Conservation (phyloP, 2,888 invertebrate genomes). For the Lasioglossum calceatum region DNA sequence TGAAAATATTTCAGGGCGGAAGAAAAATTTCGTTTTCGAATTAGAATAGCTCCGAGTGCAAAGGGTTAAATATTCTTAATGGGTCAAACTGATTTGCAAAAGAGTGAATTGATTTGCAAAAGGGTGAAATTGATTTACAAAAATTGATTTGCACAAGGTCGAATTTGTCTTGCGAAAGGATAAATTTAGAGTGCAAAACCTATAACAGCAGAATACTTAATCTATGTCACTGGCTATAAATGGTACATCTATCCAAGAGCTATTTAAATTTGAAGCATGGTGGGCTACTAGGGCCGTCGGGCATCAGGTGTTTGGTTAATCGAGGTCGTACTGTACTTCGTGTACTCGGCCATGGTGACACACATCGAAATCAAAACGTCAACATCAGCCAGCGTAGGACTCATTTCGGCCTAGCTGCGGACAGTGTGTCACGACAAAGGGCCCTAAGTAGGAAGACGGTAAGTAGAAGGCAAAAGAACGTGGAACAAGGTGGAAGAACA, state of each 20-base stretch:
- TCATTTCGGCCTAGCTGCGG: background rate
- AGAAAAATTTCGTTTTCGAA: no score
- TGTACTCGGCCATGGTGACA: background rate
- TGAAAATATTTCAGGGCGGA: no score
- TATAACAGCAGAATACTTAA: no score
- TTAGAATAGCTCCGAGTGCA: no score
- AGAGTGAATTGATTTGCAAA: no score
- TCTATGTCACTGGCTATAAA: no score
- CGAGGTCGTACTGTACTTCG: conserved; percentile 3
- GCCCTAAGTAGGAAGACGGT: background rate
- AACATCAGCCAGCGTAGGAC: background rate
- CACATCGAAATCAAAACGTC: background rate
- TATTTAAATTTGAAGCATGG: background rate
- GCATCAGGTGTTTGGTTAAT: background rate
- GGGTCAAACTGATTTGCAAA: no score
- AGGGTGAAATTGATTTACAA: no score
- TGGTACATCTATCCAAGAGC: background rate
- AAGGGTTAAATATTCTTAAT: no score
- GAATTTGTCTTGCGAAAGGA: no score
- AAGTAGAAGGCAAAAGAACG: background rate
- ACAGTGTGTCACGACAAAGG: background rate
- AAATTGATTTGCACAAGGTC: no score
- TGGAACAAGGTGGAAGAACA: conserved; percentile 7
- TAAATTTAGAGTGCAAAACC: no score
- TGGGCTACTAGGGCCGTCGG: background rate